Conservation (phyloP, 1,140 invertebrate species). For the Heliconius eleuchia region DNA sequence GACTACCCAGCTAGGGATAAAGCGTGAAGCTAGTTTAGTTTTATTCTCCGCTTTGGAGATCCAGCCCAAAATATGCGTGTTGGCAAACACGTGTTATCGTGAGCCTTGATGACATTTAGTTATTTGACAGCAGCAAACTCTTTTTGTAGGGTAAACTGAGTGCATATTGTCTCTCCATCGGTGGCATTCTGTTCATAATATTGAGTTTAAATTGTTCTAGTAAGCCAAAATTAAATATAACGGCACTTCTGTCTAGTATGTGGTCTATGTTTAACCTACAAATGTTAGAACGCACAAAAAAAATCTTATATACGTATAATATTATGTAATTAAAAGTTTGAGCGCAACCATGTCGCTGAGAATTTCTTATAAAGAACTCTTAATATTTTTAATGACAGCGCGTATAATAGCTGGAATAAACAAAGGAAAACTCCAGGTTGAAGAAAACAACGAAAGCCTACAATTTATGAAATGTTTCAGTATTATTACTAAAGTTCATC, state of each 20-base stretch:
- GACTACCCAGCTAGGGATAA: too few relatives aligned
- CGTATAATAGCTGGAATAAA: conserved; percentile 1
- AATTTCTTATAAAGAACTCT: background rate
- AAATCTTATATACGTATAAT: background rate
- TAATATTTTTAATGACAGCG: conserved; percentile 3
- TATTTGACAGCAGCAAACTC: too few relatives aligned
- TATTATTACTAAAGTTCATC: background rate
- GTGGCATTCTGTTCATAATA: background rate
- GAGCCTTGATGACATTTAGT: too few relatives aligned
- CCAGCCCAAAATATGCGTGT: too few relatives aligned
- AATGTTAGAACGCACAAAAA: background rate
- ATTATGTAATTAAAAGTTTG: background rate
- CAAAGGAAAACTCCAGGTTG: background rate
- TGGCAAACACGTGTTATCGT: too few relatives aligned
- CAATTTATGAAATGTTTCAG: background rate
- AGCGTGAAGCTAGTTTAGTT: too few relatives aligned
- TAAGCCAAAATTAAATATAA: background rate
- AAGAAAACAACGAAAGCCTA: background rate
- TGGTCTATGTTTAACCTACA: background rate
- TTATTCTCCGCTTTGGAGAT: too few relatives aligned
- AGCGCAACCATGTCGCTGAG: background rate
- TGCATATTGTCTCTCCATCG: too few relatives aligned
- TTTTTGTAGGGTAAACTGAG: too few relatives aligned
- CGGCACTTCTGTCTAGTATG: background rate
- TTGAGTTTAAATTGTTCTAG: background rate